Conservation (phyloP, 2,888 invertebrate species). For the Blastobasis lacticolella region DNA sequence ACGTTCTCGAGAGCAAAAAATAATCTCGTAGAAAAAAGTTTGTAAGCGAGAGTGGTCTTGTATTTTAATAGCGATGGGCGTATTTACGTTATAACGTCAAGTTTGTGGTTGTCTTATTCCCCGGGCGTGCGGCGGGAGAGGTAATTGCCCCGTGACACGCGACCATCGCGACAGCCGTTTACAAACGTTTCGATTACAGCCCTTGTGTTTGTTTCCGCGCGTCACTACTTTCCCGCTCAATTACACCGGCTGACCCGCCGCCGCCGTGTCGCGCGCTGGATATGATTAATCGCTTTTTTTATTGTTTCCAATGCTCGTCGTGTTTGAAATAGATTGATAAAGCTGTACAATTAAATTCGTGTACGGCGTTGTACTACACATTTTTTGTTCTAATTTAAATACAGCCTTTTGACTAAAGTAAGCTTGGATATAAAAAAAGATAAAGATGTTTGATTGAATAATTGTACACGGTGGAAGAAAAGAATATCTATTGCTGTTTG, state of each 20-base stretch:
- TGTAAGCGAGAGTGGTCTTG: constrained; percentile 1
- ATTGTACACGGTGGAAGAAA: too few relatives aligned
- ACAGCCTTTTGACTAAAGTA: too few relatives aligned
- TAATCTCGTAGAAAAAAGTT: background rate
- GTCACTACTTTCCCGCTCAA: constrained; percentile 45
- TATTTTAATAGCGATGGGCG: constrained; percentile 2
- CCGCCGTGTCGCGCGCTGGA: background rate
- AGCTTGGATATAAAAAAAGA: too few relatives aligned
- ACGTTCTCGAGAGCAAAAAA: constrained; percentile 1
- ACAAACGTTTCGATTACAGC: constrained; percentile 66
- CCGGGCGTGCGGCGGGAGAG: constrained; percentile 23
- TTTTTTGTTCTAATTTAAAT: background rate
- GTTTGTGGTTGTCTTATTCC: constrained; percentile 6
- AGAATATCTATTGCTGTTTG: too few relatives aligned
- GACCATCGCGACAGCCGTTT: constrained; percentile 48
- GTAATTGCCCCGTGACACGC: constrained; percentile 58
- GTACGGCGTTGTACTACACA: too few relatives aligned
- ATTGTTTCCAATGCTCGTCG: background rate
- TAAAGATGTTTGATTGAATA: too few relatives aligned
- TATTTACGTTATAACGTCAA: constrained; percentile 6
- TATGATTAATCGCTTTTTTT: constrained; percentile 5
- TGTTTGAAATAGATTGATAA: background rate
- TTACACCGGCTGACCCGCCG: constrained; percentile 29
- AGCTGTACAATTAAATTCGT: too few relatives aligned
- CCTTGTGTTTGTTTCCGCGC: constrained; percentile 60